Evolutionary conservation across 2,888 invertebrate genomes (phyloP).

Genomic region (Lacanobia oleracea): DNA sequence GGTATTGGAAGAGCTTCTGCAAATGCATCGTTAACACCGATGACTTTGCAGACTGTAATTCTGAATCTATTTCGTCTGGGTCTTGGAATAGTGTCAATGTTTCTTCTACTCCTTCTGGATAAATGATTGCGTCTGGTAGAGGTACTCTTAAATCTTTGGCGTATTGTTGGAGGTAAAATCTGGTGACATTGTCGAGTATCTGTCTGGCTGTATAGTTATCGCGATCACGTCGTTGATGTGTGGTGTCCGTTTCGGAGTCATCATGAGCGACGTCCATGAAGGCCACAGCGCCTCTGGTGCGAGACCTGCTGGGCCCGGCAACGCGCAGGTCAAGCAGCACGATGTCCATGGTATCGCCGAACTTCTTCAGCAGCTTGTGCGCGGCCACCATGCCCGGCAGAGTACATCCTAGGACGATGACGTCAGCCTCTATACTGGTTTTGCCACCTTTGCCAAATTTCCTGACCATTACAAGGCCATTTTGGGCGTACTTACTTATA

Average conservation of each 20-base stretch:
- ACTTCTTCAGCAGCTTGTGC: slow-evolving; percentile 83
- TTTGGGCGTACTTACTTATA: neutral
- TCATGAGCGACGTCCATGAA: slow-evolving; percentile 69
- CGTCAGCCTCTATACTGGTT: slow-evolving; percentile 80
- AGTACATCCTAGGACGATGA: slow-evolving; percentile 86
- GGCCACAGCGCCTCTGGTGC: slow-evolving; percentile 77
- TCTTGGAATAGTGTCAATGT: neutral
- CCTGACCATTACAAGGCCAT: slow-evolving; percentile 64
- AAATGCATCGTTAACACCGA: slow-evolving; percentile 48
- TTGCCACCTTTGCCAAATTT: slow-evolving; percentile 55
- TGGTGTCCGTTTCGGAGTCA: slow-evolving; percentile 47
- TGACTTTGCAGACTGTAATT: neutral
- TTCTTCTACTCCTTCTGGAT: slow-evolving; percentile 66
- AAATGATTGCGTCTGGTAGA: slow-evolving; percentile 77
- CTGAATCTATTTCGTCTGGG: neutral
- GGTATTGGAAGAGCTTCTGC: slow-evolving; percentile 82
- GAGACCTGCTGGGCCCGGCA: neutral
- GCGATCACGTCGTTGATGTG: slow-evolving; percentile 18
- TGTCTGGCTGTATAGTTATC: slow-evolving; percentile 62
- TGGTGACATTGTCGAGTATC: slow-evolving; percentile 74
- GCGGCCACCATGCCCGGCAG: slow-evolving; percentile 86
- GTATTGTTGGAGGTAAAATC: slow-evolving; percentile 76
- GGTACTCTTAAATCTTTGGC: slow-evolving; percentile 80
- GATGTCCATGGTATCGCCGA: slow-evolving; percentile 84
- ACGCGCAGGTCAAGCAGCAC: slow-evolving; percentile 80